Conservation (phyloP, 2,888 invertebrate genomes). For the Drosophila meridiana region DNA sequence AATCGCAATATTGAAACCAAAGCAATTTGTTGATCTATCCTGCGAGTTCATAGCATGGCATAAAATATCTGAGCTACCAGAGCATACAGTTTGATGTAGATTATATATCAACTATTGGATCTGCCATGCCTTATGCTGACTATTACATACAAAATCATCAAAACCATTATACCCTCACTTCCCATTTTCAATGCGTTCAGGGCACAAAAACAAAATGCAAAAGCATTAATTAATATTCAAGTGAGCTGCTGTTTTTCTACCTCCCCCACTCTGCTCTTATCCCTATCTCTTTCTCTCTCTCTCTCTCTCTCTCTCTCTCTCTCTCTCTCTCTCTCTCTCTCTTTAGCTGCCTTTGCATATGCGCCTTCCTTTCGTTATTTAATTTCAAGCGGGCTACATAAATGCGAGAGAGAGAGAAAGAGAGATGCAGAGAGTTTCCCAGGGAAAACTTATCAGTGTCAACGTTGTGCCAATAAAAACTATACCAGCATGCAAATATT, state of each 20-base stretch:
- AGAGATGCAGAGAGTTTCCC: slow-evolving; percentile 39
- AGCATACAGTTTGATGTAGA: too few relatives aligned
- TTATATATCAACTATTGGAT: too few relatives aligned
- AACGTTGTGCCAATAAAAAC: slow-evolving; percentile 81
- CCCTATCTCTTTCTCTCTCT: background rate
- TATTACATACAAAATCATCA: background rate
- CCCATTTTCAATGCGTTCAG: background rate
- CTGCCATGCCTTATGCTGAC: background rate
- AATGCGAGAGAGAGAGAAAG: slow-evolving; percentile 11
- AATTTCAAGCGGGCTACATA: slow-evolving; percentile 50
- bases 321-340: slow-evolving; percentile 3
- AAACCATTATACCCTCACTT: background rate
- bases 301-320: slow-evolving; percentile 3
- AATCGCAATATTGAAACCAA: too few relatives aligned
- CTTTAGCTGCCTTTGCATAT: slow-evolving; percentile 8
- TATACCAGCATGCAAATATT: slow-evolving; percentile 80
- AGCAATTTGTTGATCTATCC: too few relatives aligned
- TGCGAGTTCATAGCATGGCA: too few relatives aligned
- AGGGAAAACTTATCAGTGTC: slow-evolving; percentile 79
- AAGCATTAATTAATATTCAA: slow-evolving; percentile 78
- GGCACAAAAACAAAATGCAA: slow-evolving; percentile 34
- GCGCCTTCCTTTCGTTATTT: slow-evolving; percentile 55
- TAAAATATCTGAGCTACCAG: too few relatives aligned
- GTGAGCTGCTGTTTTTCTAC: slow-evolving; percentile 48
- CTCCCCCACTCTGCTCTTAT: background rate